These are phyloP conservation scores for Drosophila tropicalis DNA, from an alignment of 1,140 invertebrate species.

Conservation along the genomic window DNA sequence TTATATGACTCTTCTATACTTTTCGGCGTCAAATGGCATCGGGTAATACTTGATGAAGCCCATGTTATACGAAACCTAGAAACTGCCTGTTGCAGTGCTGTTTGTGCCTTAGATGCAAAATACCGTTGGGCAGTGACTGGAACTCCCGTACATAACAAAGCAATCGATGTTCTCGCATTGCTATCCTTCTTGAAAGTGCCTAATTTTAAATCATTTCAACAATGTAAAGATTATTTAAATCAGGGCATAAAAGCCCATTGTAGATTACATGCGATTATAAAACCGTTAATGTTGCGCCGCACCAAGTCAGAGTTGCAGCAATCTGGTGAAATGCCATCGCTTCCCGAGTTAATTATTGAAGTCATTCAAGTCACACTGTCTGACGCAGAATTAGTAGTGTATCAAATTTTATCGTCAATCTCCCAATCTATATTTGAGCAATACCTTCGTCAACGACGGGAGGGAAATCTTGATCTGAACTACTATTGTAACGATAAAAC, in stretches of 20 bases:
- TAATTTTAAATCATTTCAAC: slow-evolving; percentile 38
- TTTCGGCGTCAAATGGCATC: slow-evolving; percentile 43
- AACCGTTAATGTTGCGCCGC: slow-evolving; percentile 53
- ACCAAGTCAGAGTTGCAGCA: slow-evolving; percentile 48
- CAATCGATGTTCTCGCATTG: slow-evolving; percentile 53
- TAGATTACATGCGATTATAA: slow-evolving; percentile 38
- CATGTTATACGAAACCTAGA: slow-evolving; percentile 44
- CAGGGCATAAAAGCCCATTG: slow-evolving; percentile 31
- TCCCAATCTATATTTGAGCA: slow-evolving; percentile 43
- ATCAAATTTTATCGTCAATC: slow-evolving; percentile 51
- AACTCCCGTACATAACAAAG: slow-evolving; percentile 54
- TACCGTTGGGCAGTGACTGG: slow-evolving; percentile 56
- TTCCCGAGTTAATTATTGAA: slow-evolving; percentile 29
- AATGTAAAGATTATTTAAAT: slow-evolving; percentile 39
- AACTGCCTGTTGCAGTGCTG: slow-evolving; percentile 24
- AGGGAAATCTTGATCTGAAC: slow-evolving; percentile 45
- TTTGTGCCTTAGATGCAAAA: slow-evolving; percentile 27
- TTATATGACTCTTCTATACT: slow-evolving; percentile 29
- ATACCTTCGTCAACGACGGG: slow-evolving; percentile 41
- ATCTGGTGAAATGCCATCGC: slow-evolving; percentile 42
- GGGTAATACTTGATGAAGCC: slow-evolving; percentile 57
- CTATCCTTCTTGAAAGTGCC: slow-evolving; percentile 47
- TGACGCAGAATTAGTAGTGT: slow-evolving; percentile 42
- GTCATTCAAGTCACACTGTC: slow-evolving; percentile 36
- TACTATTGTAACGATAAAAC: slow-evolving; percentile 29